These are phyloP conservation scores for Pteropus rufus DNA, from an alignment of 2,797 vertebrate genomes.

Conservation along the genomic window DNA sequence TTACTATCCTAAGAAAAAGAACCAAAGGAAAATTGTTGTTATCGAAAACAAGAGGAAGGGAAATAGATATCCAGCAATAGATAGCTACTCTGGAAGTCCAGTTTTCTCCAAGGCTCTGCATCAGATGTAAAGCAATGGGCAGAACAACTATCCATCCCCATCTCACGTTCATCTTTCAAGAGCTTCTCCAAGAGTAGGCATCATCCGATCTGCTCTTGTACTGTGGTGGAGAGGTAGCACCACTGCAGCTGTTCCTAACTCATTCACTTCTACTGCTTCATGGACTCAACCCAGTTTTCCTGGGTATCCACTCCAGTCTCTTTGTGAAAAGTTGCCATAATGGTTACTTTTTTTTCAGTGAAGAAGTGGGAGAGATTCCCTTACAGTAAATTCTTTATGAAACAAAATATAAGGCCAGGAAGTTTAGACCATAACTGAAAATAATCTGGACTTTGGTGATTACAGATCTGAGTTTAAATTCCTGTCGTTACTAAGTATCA, in stretches of 20 bases:
- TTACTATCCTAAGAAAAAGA: not conserved
- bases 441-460: not conserved
- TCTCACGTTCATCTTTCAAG: not conserved
- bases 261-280: not conserved
- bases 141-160: not conserved
- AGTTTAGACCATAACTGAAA: not conserved
- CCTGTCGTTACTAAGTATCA: not conserved
- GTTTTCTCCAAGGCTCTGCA: not conserved
- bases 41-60: not conserved
- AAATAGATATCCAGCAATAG: not conserved
- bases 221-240: not conserved
- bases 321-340: not conserved
- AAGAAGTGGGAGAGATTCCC: not conserved
- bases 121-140: not conserved
- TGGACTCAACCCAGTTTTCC: not conserved
- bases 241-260: not conserved
- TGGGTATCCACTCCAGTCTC: not conserved
- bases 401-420: not conserved
- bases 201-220: not conserved
- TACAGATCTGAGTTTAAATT: not conserved
- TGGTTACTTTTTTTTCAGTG: not conserved
- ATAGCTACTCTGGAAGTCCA: not conserved
- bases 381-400: not conserved
- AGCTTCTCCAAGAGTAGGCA: not conserved
- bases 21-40: not conserved